Percentiles rank a stretch among this genome's conserved stretches.
Conservation (phyloP, 2,797 vertebrate species). For the Botia kubotai region DNA sequence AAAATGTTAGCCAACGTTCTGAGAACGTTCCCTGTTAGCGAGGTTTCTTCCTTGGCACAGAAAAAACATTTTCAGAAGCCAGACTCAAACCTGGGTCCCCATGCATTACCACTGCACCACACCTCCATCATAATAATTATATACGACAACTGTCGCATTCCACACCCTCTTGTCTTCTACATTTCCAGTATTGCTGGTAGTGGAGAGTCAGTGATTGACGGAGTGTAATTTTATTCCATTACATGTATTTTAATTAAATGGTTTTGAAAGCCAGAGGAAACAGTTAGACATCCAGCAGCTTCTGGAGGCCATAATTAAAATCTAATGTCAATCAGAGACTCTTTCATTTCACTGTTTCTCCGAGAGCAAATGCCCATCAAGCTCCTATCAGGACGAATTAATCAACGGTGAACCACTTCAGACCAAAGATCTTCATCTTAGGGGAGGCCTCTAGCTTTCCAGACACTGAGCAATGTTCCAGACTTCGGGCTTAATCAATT, state of each 20-base stretch:
- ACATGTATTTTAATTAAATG: slow-evolving; percentile 59
- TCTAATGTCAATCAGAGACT: slow-evolving; percentile 53
- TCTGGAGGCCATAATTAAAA: slow-evolving; percentile 62
- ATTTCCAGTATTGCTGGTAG: slow-evolving; percentile 32
- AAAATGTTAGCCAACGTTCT: too few relatives aligned
- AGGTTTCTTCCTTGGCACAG: not conserved
- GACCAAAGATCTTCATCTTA: slow-evolving; percentile 33
- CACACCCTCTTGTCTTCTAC: slow-evolving; percentile 20
- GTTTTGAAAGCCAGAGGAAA: slow-evolving; percentile 43
- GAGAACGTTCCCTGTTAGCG: too few relatives aligned
- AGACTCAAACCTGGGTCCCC: too few relatives aligned
- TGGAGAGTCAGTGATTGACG: slow-evolving; percentile 7
- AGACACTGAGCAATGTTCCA: slow-evolving; percentile 19
- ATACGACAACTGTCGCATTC: not conserved
- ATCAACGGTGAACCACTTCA: slow-evolving; percentile 46
- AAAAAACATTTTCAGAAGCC: not conserved
- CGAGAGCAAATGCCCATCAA: slow-evolving; percentile 48
- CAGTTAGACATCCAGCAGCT: slow-evolving; percentile 30
- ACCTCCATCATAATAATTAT: too few relatives aligned
- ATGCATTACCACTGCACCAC: not conserved
- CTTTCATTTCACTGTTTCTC: slow-evolving; percentile 53
- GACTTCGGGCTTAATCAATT: slow-evolving; percentile 56
- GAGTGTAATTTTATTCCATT: slow-evolving; percentile 51
- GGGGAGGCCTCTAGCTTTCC: slow-evolving; percentile 41
- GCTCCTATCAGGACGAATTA: slow-evolving; percentile 60